These are phyloP conservation scores for Charina bottae DNA, from an alignment of 2,113 vertebrate genomes.

Conservation along the genomic window DNA sequence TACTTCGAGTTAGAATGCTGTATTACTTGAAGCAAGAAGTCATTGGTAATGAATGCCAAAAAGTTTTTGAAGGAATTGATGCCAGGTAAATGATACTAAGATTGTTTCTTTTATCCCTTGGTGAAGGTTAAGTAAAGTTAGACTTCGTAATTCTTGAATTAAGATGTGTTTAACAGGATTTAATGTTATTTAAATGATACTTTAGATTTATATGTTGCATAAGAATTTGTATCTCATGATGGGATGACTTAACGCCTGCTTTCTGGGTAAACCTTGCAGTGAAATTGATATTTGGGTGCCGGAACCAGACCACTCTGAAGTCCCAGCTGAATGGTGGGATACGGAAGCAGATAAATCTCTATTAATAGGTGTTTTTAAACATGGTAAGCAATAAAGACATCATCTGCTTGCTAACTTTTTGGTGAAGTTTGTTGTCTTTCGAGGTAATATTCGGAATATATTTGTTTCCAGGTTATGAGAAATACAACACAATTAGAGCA, in stretches of 20 bases:
- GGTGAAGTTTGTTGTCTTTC: background rate
- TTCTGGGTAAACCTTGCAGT: conserved; percentile 72
- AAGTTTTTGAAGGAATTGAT: conserved; percentile 90
- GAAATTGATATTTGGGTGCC: conserved; percentile 96
- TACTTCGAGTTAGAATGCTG: conserved; percentile 97
- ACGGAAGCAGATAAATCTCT: conserved; percentile 92
- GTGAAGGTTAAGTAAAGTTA: conserved; percentile 3
- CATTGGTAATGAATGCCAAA: conserved; percentile 90
- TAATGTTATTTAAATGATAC: no score
- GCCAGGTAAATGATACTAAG: conserved; percentile 81
- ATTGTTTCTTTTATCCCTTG: conserved; percentile 38
- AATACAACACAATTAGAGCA: conserved; percentile 96
- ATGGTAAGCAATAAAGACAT: conserved; percentile 79
- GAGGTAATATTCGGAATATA: background rate
- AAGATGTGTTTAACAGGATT: background rate
- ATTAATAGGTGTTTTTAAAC: conserved; percentile 94
- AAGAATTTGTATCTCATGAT: background rate
- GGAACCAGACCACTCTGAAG: conserved; percentile 93
- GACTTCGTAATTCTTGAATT: conserved; percentile 1
- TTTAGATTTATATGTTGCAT: background rate
- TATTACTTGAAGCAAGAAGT: conserved; percentile 99
- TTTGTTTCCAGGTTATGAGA: conserved; percentile 89
- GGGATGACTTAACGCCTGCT: conserved; percentile 17
- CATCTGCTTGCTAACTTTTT: background rate
- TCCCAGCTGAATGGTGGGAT: conserved; percentile 96